These are phyloP conservation scores for Anser brachyrhynchus DNA, from an alignment of 2,113 vertebrate genomes.

Conservation along the genomic window DNA sequence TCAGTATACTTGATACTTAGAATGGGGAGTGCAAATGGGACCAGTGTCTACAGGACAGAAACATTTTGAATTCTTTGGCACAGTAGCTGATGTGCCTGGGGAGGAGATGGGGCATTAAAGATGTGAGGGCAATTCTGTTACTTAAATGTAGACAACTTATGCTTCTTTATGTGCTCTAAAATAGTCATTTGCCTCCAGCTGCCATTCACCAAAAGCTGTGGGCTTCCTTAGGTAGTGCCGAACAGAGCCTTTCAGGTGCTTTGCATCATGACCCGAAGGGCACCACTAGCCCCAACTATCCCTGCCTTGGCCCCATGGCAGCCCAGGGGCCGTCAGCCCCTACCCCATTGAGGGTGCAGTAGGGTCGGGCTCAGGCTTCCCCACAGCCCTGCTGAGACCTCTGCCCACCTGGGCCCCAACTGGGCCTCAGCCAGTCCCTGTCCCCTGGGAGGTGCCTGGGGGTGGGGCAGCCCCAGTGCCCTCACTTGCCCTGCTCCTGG, in stretches of 20 bases:
- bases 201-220: not conserved
- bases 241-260: not conserved
- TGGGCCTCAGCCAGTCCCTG: not conserved
- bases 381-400: not conserved
- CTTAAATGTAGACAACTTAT: not conserved
- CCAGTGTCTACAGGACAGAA: not conserved
- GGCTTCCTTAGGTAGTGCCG: fast-evolving
- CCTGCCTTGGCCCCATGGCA: too few species aligned
- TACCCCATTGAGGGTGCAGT: fast-evolving
- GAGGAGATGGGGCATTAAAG: not conserved
- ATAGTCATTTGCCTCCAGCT: not conserved
- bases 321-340: not conserved
- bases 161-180: not conserved
- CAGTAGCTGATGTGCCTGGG: not conserved
- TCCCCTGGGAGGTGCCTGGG: not conserved
- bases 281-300: not conserved
- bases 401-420: too few species aligned
- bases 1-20: not conserved
- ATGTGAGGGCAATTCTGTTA: not conserved
- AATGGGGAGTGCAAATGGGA: not conserved
- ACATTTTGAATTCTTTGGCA: not conserved
- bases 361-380: too few species aligned
- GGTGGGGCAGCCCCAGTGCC: too few species aligned
- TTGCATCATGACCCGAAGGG: not conserved
- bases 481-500: not conserved